Conservation (phyloP, 2,797 vertebrate species). For the Poeciliopsis presidionis region DNA sequence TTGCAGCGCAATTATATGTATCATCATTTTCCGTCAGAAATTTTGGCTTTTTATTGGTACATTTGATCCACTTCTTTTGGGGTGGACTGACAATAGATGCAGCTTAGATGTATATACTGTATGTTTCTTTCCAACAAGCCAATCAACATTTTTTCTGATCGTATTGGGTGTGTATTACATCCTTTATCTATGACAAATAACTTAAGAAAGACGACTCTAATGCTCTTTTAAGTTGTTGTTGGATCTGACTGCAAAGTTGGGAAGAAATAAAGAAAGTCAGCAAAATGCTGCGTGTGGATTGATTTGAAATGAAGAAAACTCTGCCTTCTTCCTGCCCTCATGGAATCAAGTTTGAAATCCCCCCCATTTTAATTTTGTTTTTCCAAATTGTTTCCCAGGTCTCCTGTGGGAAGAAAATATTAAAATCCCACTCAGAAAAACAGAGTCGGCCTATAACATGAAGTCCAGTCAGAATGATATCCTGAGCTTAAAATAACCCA, state of each 20-base stretch:
- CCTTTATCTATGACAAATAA: neutral
- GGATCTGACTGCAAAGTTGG: neutral
- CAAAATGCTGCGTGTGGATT: neutral
- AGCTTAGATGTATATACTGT: no score
- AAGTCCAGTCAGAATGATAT: neutral
- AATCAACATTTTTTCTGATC: neutral
- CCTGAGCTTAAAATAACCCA: constrained; percentile 14
- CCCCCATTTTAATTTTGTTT: neutral
- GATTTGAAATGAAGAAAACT: neutral
- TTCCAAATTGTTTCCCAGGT: neutral
- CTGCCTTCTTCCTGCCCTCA: neutral
- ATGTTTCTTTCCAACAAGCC: neutral
- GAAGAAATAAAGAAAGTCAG: neutral
- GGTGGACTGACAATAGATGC: neutral
- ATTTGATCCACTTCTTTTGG: neutral
- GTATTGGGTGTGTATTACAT: neutral
- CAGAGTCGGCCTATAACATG: neutral
- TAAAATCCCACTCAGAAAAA: neutral
- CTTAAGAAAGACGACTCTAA: neutral
- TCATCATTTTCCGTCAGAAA: neutral
- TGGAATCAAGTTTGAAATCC: neutral
- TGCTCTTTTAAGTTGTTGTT: neutral
- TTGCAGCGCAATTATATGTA: neutral
- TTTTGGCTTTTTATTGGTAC: neutral
- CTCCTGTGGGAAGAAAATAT: neutral